Conservation (phyloP, 2,113 vertebrate species). For the Actinemys pallida region DNA sequence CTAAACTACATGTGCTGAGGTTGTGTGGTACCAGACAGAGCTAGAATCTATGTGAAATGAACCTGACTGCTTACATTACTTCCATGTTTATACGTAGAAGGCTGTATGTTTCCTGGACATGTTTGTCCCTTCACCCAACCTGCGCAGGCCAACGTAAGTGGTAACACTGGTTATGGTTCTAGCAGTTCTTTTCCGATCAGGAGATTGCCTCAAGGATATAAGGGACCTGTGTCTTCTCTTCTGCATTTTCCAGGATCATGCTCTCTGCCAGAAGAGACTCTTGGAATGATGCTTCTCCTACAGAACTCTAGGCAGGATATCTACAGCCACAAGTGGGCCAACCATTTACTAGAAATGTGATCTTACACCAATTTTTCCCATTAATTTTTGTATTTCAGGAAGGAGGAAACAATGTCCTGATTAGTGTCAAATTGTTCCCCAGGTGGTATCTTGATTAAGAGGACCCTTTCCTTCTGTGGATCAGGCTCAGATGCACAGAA, state of each 20-base stretch:
- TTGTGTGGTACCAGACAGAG: background rate
- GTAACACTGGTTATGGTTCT: background rate
- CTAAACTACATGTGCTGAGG: background rate
- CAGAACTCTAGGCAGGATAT: background rate
- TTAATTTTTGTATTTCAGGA: background rate
- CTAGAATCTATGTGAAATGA: background rate
- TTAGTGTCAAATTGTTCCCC: background rate
- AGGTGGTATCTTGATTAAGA: background rate
- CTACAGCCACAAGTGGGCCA: background rate
- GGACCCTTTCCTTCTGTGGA: background rate
- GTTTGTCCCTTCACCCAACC: background rate
- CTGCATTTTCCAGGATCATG: background rate
- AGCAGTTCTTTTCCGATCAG: background rate
- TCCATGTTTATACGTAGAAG: background rate
- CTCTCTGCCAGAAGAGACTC: background rate
- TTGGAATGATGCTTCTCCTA: background rate
- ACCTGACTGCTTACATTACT: background rate
- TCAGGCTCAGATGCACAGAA: background rate
- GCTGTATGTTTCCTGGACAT: background rate
- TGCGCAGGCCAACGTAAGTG: background rate
- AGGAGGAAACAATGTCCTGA: background rate
- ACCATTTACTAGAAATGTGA: background rate
- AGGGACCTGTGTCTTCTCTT: background rate
- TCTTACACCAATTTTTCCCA: background rate
- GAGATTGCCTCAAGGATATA: background rate